Conservation (phyloP, 2,888 invertebrate genomes). For the Leptopilina syphax region DNA sequence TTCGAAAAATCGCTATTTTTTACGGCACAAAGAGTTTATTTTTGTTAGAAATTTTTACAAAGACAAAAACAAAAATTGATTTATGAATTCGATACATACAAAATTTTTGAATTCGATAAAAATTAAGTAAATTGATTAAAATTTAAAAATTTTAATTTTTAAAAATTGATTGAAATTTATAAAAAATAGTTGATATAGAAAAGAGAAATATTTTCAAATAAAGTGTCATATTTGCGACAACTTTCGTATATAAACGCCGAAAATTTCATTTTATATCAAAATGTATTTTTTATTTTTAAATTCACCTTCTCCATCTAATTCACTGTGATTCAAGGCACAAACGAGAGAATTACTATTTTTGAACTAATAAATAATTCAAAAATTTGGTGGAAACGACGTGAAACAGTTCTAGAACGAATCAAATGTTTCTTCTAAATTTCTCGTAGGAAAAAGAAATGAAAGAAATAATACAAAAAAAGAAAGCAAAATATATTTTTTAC, state of each 20-base stretch:
- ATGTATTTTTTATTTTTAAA: neutral
- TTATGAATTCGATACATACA: too few relatives aligned
- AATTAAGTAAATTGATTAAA: too few relatives aligned
- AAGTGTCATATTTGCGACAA: neutral
- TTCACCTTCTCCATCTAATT: neutral
- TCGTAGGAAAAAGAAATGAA: neutral
- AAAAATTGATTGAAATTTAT: too few relatives aligned
- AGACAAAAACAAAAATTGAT: too few relatives aligned
- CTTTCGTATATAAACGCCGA: neutral
- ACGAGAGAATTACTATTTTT: constrained; percentile 27
- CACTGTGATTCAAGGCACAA: neutral
- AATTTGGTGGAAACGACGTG: constrained; percentile 31
- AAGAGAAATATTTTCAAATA: too few relatives aligned
- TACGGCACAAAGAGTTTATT: too few relatives aligned
- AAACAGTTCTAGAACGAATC: constrained; percentile 21
- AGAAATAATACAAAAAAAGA: neutral
- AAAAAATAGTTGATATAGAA: too few relatives aligned
- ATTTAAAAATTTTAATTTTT: too few relatives aligned
- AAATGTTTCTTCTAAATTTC: constrained; percentile 29
- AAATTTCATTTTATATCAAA: neutral
- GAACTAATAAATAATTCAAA: constrained; percentile 19
- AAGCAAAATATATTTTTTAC: constrained; percentile 32
- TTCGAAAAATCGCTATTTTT: too few relatives aligned
- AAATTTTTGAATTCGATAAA: too few relatives aligned
- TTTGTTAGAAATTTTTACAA: too few relatives aligned